Conservation (phyloP, 2,888 invertebrate genomes). For the Zele albiditarsus region DNA sequence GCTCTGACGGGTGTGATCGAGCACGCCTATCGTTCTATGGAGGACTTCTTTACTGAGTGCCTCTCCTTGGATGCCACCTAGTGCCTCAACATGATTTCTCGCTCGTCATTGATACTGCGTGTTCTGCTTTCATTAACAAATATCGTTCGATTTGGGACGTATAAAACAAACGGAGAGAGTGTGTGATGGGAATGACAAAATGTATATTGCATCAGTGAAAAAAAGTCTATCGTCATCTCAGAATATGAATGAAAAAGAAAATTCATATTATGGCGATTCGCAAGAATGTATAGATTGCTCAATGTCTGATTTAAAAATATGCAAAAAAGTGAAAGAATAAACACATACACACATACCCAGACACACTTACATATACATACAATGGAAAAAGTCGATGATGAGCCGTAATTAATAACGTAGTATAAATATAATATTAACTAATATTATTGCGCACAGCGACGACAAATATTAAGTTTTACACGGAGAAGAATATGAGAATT, state of each 20-base stretch:
- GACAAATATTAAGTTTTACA: constrained; percentile 42
- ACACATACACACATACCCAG: background rate
- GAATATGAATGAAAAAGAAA: constrained; percentile 18
- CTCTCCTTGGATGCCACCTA: constrained; percentile 85
- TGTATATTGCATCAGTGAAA: constrained; percentile 11
- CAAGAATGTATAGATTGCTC: constrained; percentile 36
- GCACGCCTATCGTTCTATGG: constrained; percentile 94
- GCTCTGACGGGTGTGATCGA: constrained; percentile 88
- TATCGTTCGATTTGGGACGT: constrained; percentile 39
- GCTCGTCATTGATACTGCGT: constrained; percentile 64
- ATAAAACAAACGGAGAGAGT: constrained; percentile 39
- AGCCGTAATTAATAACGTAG: constrained; percentile 17
- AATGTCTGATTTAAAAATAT: constrained; percentile 41
- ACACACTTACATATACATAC: constrained; percentile 4
- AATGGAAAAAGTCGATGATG: constrained; percentile 15
- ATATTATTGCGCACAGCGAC: constrained; percentile 37
- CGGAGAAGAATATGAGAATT: constrained; percentile 17
- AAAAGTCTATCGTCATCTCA: constrained; percentile 27
- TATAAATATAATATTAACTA: background rate
- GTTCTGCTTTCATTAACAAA: constrained; percentile 53
- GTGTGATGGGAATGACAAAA: constrained; percentile 1
- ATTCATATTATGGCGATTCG: background rate
- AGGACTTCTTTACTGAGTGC: constrained; percentile 92
- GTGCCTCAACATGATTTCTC: constrained; percentile 70
- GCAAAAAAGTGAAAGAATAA: constrained; percentile 25